Base-by-base conservation (phyloP, 1,140 invertebrate species). In the roundworm (Caenorhabditis elegans) region DNA sequence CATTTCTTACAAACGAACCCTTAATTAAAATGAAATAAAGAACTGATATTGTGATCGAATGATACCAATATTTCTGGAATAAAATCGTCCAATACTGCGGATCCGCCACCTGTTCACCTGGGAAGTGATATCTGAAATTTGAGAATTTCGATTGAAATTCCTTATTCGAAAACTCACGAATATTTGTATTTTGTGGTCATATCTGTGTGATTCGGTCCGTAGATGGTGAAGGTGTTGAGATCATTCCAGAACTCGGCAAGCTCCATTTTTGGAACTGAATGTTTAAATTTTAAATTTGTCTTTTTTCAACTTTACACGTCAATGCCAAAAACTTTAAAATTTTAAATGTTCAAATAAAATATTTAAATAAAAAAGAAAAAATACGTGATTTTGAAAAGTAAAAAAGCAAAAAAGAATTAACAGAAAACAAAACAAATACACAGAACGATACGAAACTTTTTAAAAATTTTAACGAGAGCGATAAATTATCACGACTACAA, bases 31-130 rank as follows among this genome's bases (percentile, higher is more conserved):
- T 31, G 70, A 88, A 89, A 49, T 90, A 90, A 22, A 87, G 17
- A 31, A 89, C 80, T 17, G 88, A 89, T 46, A 89, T 84, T 11
- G 87, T 89, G 26, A 89, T 83, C 22, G 88, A 89, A 53, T 89
- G 88, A 75, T 86, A 65, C 88, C 88, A 89, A 78, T 90, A 79
- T 19, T 80, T 83, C 70, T 89, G 89, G 39, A 88, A 81, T 6
- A 70, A 34, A 24, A 36, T 19, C 11, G 60, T 70, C 60, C 60
- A 70, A 70, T 70, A 70, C n/a, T 70, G 60, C 28, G 60, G 60
- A 43, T 70, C 34, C 39, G n/a, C 60, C 22, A 70, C 60, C 39
- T 70, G 60, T 39, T 70, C 60, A 22, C 60, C 60, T 4, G 60
- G 60, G n/a, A 70, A 70, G n/a, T 70, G 60, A 70, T 22, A 70